Percentiles rank a stretch among this genome's conserved stretches.
Conservation (phyloP, 2,888 invertebrate species). For the Coremacera marginata region DNA sequence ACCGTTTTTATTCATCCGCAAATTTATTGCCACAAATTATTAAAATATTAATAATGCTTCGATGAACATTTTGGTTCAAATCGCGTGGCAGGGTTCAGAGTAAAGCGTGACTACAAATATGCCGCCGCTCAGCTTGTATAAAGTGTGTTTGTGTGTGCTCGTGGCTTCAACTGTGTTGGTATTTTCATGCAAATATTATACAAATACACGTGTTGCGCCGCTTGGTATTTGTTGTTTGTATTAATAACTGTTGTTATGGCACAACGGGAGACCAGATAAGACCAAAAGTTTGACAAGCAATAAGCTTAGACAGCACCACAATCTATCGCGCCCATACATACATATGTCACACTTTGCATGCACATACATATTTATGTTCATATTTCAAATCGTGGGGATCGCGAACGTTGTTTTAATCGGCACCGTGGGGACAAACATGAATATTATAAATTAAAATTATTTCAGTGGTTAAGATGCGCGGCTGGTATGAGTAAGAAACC, state of each 20-base stretch:
- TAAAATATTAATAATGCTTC: constrained; percentile 56
- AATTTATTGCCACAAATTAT: constrained; percentile 55
- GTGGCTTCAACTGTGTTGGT: background rate
- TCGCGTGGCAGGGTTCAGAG: background rate
- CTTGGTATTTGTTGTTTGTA: background rate
- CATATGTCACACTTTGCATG: background rate
- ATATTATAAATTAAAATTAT: too few species aligned
- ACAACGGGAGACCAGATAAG: background rate
- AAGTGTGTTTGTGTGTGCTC: constrained; percentile 4
- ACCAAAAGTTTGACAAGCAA: constrained; percentile 8
- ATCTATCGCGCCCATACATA: background rate
- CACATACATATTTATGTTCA: background rate
- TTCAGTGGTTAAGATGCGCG: too few species aligned
- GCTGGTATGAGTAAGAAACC: too few species aligned
- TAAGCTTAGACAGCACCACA: background rate
- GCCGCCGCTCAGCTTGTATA: background rate
- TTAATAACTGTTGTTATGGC: constrained; percentile 17
- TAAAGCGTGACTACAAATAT: background rate
- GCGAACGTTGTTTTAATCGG: background rate
- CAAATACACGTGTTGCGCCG: constrained; percentile 52
- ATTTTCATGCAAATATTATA: constrained; percentile 31
- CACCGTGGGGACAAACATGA: too few species aligned
- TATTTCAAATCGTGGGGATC: background rate
- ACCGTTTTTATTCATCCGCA: constrained; percentile 46
- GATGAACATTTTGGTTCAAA: constrained; percentile 42